These are phyloP conservation scores for Platysternon megacephalum DNA, from an alignment of 2,113 vertebrate species.

Conservation along the genomic window DNA sequence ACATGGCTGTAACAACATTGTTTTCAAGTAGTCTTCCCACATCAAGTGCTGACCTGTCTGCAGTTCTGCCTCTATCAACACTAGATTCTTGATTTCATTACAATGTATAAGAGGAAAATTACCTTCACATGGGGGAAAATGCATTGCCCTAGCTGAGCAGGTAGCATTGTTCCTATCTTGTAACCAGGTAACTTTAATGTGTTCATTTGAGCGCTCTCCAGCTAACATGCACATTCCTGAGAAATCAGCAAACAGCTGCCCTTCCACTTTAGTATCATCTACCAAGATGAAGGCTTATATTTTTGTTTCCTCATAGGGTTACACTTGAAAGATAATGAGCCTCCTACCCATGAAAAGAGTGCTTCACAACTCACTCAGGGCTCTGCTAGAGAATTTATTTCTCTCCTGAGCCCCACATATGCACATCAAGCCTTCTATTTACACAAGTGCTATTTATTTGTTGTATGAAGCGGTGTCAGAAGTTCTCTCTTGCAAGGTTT, in stretches of 20 bases:
- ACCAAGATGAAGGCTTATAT: not conserved
- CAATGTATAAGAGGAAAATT: not conserved
- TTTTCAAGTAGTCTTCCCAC: not conserved
- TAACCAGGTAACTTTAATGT: rapidly evolving
- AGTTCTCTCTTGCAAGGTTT: not conserved
- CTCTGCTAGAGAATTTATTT: not conserved
- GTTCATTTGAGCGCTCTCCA: rapidly evolving
- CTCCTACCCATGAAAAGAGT: not conserved
- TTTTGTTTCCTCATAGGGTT: not conserved
- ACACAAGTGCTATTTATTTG: not conserved
- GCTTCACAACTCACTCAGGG: not conserved
- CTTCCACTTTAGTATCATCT: not conserved
- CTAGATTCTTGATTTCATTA: not conserved
- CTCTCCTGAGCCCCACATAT: not conserved
- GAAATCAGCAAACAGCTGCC: rapidly evolving
- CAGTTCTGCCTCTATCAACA: rapidly evolving
- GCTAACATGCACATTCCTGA: rapidly evolving
- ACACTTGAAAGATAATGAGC: not conserved
- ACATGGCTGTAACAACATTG: not conserved
- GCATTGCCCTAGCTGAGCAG: not conserved
- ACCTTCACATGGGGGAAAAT: not conserved
- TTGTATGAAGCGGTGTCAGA: conserved; percentile 22
- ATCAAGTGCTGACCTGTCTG: not conserved
- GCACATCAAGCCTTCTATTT: conserved; percentile 41
- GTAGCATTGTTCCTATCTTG: not conserved